Conservation (phyloP, 2,113 vertebrate species). For the Leuciscus idus region DNA sequence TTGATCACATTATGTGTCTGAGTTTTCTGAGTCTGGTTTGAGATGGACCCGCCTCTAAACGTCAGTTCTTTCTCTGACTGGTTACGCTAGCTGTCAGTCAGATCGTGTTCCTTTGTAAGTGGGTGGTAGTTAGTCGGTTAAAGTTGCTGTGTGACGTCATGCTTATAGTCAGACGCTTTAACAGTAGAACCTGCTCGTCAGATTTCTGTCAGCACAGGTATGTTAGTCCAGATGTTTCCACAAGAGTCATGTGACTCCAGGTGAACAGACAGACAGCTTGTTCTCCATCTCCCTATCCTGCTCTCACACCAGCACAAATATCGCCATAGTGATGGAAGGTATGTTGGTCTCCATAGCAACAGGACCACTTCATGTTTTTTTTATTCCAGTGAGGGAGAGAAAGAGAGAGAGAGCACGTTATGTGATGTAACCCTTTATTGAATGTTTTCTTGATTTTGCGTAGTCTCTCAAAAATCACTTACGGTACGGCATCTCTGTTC, state of each 20-base stretch:
- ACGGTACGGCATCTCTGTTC: background rate
- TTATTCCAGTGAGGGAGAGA: background rate
- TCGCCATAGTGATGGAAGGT: conserved; percentile 62
- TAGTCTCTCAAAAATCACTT: background rate
- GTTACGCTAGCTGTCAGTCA: background rate
- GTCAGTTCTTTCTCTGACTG: background rate
- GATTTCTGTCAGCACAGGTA: background rate
- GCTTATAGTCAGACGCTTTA: no score
- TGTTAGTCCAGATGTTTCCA: background rate
- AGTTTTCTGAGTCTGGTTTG: no score
- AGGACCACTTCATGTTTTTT: conserved; percentile 35
- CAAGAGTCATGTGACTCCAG: background rate
- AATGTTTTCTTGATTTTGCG: background rate
- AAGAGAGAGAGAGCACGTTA: background rate
- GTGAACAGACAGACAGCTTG: background rate
- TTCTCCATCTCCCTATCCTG: background rate
- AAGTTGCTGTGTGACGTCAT: no score
- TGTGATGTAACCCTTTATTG: background rate
- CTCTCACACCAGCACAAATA: conserved; percentile 18
- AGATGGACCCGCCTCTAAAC: background rate
- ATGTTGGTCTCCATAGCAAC: conserved; percentile 70
- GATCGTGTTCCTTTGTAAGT: background rate
- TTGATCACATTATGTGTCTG: no score
- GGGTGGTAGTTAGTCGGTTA: background rate
- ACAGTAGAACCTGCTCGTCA: no score